A percentile compares a stretch with the other conserved stretches of the same genome.
Conservation (phyloP, 2,113 vertebrate species). For the Cynopterus brachyotis region DNA sequence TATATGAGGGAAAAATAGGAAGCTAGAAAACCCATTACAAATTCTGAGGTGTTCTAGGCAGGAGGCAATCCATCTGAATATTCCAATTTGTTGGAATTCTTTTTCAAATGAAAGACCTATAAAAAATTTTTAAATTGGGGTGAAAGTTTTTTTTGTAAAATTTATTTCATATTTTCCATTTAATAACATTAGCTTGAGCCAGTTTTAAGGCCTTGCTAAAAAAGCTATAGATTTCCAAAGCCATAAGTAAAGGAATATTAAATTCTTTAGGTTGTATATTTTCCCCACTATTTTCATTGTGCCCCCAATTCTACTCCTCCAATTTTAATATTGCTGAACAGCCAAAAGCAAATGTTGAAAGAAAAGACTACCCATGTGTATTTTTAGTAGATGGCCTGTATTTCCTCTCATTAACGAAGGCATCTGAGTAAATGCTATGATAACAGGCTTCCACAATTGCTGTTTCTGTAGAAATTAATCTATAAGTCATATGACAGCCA, state of each 20-base stretch:
- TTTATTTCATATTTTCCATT: background rate
- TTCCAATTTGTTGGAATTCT: background rate
- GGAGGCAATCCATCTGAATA: background rate
- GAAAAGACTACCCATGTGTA: background rate
- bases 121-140: background rate
- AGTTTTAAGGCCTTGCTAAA: background rate
- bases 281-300: background rate
- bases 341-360: conserved; percentile 20
- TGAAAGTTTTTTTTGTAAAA: background rate
- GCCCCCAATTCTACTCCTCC: background rate
- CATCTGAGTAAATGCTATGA: conserved; percentile 17
- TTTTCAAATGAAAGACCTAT: background rate
- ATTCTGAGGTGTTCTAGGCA: background rate
- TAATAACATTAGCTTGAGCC: background rate
- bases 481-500: conserved; percentile 64
- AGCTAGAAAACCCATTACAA: background rate
- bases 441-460: background rate
- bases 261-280: background rate
- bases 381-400: conserved; percentile 17
- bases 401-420: conserved; percentile 42
- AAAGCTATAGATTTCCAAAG: background rate
- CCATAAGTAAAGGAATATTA: background rate
- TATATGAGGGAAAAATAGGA: background rate
- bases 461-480: conserved; percentile 69
- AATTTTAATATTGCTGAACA: conserved; percentile 26